Conservation (phyloP, 2,888 invertebrate genomes). For the Lasioglossum pauxillum region DNA sequence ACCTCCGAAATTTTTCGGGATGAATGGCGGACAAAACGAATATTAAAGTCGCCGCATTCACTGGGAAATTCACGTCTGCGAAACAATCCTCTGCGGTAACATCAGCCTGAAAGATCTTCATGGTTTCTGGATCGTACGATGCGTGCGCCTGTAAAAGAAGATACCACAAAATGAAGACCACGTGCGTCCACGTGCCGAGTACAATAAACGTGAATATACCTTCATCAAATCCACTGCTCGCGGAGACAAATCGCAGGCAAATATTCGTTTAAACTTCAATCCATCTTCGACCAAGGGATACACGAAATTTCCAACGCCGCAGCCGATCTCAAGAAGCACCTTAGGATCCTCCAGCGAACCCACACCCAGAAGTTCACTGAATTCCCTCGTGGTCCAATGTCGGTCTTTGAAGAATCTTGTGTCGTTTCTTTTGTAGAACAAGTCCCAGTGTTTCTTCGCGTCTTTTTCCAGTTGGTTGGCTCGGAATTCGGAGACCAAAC, state of each 20-base stretch:
- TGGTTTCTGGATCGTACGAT: conserved; percentile 88
- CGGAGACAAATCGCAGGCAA: conserved; percentile 97
- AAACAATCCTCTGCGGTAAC: conserved; percentile 90
- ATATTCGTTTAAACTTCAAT: conserved; percentile 86
- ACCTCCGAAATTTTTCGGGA: conserved; percentile 91
- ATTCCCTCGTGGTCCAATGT: conserved; percentile 98
- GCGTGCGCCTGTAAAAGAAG: conserved; percentile 82
- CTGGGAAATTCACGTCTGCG: conserved; percentile 84
- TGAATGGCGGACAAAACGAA: conserved; percentile 98
- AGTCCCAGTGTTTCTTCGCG: conserved; percentile 96
- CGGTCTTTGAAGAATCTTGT: conserved; percentile 97
- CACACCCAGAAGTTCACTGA: conserved; percentile 91
- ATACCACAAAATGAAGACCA: background rate
- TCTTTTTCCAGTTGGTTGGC: conserved; percentile 92
- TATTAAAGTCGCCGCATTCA: conserved; percentile 95
- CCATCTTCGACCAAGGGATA: conserved; percentile 95
- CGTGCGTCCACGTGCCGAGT: background rate
- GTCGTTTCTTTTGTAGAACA: conserved; percentile 98
- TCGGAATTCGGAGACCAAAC: conserved; percentile 90
- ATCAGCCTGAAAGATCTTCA: conserved; percentile 94
- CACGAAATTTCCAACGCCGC: conserved; percentile 98
- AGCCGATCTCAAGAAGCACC: conserved; percentile 93
- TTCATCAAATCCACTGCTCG: conserved; percentile 95
- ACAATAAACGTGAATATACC: conserved; percentile 81
- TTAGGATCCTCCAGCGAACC: conserved; percentile 82